These are phyloP conservation scores for Oligia fasciuncula DNA, from an alignment of 2,888 invertebrate species.

Conservation along the genomic window DNA sequence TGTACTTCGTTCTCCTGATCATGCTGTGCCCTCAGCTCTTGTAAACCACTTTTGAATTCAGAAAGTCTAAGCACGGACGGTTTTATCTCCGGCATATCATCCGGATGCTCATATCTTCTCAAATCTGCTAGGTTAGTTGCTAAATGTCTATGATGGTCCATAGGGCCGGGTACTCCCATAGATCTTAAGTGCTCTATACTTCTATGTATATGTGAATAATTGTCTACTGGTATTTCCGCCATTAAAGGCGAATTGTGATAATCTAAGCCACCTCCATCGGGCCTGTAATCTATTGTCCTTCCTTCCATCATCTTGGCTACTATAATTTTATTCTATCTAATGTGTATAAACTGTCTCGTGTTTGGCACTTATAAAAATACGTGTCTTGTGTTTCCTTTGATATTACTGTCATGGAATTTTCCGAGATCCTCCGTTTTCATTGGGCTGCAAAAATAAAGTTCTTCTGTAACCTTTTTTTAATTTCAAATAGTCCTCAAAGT, in stretches of 20 bases:
- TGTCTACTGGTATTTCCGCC: conserved; percentile 92
- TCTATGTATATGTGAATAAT: conserved; percentile 91
- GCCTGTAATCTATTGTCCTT: conserved; percentile 88
- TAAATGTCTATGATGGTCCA: conserved; percentile 87
- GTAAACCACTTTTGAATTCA: conserved; percentile 86
- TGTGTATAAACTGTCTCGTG: conserved; percentile 77
- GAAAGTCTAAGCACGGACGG: conserved; percentile 88
- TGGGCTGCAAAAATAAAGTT: conserved; percentile 79
- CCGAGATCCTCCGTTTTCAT: conserved; percentile 87
- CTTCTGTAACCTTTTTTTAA: conserved; percentile 39
- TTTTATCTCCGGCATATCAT: conserved; percentile 88
- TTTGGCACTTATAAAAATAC: conserved; percentile 89
- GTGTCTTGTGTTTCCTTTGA: conserved; percentile 77
- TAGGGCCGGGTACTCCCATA: conserved; percentile 89
- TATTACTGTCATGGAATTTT: conserved; percentile 87
- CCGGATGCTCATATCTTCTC: conserved; percentile 87
- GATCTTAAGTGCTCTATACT: conserved; percentile 92
- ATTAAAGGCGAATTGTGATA: conserved; percentile 92
- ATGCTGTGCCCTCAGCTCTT: conserved; percentile 82
- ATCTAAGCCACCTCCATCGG: conserved; percentile 91
- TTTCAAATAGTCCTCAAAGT: conserved; percentile 43
- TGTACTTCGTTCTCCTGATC: conserved; percentile 87
- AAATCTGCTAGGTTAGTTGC: conserved; percentile 86
- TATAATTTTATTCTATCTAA: conserved; percentile 84
- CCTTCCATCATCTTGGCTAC: conserved; percentile 89